Base-by-base conservation (phyloP, 2,797 vertebrate species). In the Onychomys leucogaster region DNA sequence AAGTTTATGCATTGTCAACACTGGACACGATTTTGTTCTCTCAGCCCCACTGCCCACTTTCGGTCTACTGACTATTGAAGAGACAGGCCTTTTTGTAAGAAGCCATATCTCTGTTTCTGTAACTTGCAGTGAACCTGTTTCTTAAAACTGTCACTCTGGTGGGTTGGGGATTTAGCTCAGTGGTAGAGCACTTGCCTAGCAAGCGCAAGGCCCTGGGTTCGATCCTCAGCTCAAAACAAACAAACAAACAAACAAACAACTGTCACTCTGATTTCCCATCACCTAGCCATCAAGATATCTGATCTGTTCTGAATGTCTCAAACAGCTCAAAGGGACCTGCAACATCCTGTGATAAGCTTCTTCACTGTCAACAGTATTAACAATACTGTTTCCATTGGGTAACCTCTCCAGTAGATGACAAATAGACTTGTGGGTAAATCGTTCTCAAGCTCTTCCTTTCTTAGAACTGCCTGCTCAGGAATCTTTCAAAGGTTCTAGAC, bases 401-500 rank as follows among this genome's bases (percentile, higher is more conserved):
- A 29, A 83, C 12, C 55, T 59, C 55, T 93, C 46, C 6, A 90
- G 49, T 85, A 76, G n/a, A 29, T 32, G 34, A 23, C 23, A 77
- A 55, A 23, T 55, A 4, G 10, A 7, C 32, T 49, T 37, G 55
- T 83, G 5, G 63, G 41, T 71, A 52, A 52, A 19, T 90, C 73
- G 91, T 82, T 83, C 76, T 87, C 59, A 90, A 90, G 41, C 76
- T 90, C 78, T 65, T 16, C 41, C 14, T 91, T 49, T 76, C 88
- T 73, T 97, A 55, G 11, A 57, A 57, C n/a, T 71, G 17, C 37
- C 16, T 88, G n/a, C 71, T 94, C 65, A 71, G 76, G 90, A 84
- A 71, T 52, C 34, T 93, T 95, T 71, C 57, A 63, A 93, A 86
- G 46, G 91, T 81, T n/a, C n/a, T n/a, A n/a, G n/a, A 27, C 87